Conservation (phyloP, 1,140 invertebrate genomes). For the Whitmania pigra region DNA sequence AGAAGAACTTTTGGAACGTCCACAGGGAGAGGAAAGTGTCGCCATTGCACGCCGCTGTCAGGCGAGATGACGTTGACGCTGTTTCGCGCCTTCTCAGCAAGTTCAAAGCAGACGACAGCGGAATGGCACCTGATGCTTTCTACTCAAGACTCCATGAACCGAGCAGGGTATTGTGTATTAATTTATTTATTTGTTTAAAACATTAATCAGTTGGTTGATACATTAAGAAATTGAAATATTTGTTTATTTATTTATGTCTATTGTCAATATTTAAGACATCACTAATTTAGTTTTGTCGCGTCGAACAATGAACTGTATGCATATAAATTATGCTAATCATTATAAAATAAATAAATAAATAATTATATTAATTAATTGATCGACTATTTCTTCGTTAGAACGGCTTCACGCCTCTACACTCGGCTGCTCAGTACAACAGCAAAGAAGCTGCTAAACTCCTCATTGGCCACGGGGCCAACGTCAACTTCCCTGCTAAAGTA, state of each 20-base stretch:
- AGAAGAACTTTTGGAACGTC: slow-evolving; percentile 26
- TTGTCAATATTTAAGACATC: neutral
- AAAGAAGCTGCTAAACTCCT: slow-evolving; percentile 83
- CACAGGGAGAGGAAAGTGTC: slow-evolving; percentile 80
- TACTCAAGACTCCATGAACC: too few relatives aligned
- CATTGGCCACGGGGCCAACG: slow-evolving; percentile 86
- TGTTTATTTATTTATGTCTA: neutral
- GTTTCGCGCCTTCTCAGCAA: slow-evolving; percentile 45
- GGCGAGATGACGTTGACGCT: slow-evolving; percentile 94
- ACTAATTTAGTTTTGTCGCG: neutral
- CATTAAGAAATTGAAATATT: too few relatives aligned
- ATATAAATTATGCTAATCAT: neutral
- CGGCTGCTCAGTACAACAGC: slow-evolving; percentile 96
- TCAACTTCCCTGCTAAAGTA: slow-evolving; percentile 84
- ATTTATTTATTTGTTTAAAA: neutral
- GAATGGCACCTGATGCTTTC: too few relatives aligned
- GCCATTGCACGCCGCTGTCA: slow-evolving; percentile 90
- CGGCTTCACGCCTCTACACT: slow-evolving; percentile 94
- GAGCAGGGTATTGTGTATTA: neutral
- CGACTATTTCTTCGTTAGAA: slow-evolving; percentile 50
- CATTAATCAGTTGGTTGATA: too few relatives aligned
- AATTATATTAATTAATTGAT: neutral
- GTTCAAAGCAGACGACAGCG: neutral
- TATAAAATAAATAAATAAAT: too few relatives aligned
- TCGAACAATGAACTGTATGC: neutral